Evolutionary conservation across 2,113 vertebrate genomes (phyloP), one percentile per base, ranked within the genome.

Genomic region (Saccopteryx bilineata): DNA sequence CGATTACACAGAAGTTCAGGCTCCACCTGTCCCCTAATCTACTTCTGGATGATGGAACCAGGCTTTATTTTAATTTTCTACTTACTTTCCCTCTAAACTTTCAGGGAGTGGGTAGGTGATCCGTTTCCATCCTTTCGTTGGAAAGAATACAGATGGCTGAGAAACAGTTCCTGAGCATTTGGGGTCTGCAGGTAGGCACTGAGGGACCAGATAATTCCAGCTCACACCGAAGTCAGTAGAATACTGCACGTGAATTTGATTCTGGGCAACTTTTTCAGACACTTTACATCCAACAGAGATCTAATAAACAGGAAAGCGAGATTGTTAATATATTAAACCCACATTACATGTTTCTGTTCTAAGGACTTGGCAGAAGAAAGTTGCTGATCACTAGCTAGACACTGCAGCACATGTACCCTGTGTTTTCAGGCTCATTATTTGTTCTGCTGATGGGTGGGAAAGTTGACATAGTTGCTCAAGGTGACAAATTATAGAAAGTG

Each of bases 111-210:
- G 98, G 95, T 99, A 99, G 80, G 99, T 99, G 15, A 99, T 98
- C 92, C 99, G 98, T 97, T 99, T 99, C 99, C 99, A 99, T 65
- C 98, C 98, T 82, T 99, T 99, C 17, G 99, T 98, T 26, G 99
- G 99, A 97, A 99, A 99, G 98, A 99, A 99, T 86, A 99, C 99
- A 68, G 99, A 99, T 0, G 99, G 99, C 98, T 99, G 99, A 5
- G 99, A 99, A 63, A 99, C 98, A 95, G 98, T 98, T 84, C 99
- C 99, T 87, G 99, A 99, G 88, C 99, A 99, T 97, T 99, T 99
- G 60, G 99, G 99, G 96, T 99, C 99, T 0, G 99, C 99, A 66
- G 99, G 99, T 88, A 99, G 98, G 95, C 99, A 99, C 97, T 99
- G 99, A 91, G 99, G 99, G 48, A 99, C 99, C 84, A 99, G 98